Evolutionary conservation across 2,888 invertebrate genomes (phyloP).

Genomic region (Nezara viridula): DNA sequence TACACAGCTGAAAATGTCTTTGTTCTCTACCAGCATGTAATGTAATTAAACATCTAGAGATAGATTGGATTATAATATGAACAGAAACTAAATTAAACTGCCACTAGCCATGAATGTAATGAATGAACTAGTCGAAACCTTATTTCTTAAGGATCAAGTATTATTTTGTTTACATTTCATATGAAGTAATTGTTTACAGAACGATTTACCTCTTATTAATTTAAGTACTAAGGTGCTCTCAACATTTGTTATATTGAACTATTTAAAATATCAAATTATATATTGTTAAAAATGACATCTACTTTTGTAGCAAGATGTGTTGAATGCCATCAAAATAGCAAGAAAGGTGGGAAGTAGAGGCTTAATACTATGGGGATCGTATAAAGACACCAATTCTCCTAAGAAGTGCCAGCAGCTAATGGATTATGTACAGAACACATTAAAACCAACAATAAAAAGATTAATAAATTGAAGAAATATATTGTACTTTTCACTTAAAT

Average conservation of each 20-base stretch:
- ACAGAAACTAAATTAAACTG: too few species aligned
- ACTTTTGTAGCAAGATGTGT: conserved; percentile 74
- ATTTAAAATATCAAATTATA: neutral
- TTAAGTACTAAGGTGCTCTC: neutral
- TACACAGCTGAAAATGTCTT: too few species aligned
- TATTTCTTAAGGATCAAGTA: too few species aligned
- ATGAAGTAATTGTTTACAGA: too few species aligned
- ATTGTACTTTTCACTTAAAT: neutral
- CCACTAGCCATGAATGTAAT: too few species aligned
- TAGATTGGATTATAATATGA: too few species aligned
- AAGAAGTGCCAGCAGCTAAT: conserved; percentile 75
- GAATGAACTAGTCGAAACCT: too few species aligned
- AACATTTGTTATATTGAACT: too few species aligned
- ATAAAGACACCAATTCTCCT: conserved; percentile 77
- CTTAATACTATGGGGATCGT: conserved; percentile 83
- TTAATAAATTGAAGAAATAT: neutral
- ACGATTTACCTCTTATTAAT: too few species aligned
- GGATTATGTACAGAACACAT: conserved; percentile 74
- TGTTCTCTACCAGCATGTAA: too few species aligned
- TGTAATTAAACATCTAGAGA: too few species aligned
- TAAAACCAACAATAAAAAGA: conserved; percentile 72
- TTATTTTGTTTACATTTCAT: too few species aligned
- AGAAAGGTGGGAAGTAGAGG: conserved; percentile 76
- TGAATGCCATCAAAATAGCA: conserved; percentile 72
- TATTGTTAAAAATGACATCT: neutral